phyloP scores from a whole-genome alignment of 2,888 invertebrate genomes.

The Volucella inanis region DNA sequence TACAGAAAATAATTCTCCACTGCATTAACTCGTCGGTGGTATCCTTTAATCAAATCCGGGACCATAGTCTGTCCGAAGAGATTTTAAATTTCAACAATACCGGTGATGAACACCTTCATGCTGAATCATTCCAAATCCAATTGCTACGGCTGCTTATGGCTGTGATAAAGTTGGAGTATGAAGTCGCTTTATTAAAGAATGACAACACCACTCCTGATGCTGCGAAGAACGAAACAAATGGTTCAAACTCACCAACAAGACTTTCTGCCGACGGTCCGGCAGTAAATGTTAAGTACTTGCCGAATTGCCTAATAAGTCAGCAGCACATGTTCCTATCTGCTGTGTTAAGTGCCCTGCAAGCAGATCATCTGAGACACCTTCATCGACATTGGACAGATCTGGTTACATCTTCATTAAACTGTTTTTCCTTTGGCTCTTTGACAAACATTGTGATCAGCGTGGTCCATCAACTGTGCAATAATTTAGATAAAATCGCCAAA shows the following conservation, averaged over 20 bases:
- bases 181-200: conserved; percentile 85
- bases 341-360: conserved; percentile 89
- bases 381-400: conserved; percentile 93
- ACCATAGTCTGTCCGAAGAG: conserved; percentile 88
- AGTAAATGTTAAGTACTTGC: conserved; percentile 85
- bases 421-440: conserved; percentile 88
- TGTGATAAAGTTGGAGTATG: conserved; percentile 89
- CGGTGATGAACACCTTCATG: conserved; percentile 85
- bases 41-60: conserved; percentile 74
- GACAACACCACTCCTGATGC: conserved; percentile 79
- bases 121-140: conserved; percentile 88
- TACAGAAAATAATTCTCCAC: conserved; percentile 92
- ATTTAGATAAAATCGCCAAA: conserved; percentile 87
- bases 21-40: conserved; percentile 90
- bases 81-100: conserved; percentile 90
- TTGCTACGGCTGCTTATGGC: conserved; percentile 87
- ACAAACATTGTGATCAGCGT: conserved; percentile 90
- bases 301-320: conserved; percentile 88
- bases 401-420: conserved; percentile 91
- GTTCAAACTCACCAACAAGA: conserved; percentile 80
- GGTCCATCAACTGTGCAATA: conserved; percentile 88
- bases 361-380: conserved; percentile 88
- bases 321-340: conserved; percentile 93
- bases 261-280: conserved; percentile 77
- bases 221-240: conserved; percentile 77